Evolutionary conservation across 2,888 invertebrate species (phyloP), one percentile per base, ranked within the genome.

Genomic region (Mythimna vitellina): DNA sequence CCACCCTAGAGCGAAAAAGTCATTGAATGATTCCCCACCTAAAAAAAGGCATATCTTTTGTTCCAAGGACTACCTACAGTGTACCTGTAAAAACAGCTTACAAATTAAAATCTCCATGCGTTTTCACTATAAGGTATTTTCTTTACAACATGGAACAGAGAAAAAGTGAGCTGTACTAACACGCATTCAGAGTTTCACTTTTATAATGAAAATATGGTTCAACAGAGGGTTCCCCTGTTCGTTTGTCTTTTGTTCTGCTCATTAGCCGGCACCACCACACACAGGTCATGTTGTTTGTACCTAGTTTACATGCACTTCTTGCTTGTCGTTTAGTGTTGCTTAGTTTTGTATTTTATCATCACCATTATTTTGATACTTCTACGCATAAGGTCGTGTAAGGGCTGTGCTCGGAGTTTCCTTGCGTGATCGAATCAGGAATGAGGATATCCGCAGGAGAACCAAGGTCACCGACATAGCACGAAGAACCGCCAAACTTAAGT

Each of bases 201-300:
- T 42, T 69, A 70, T 56, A 77, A 70, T 77, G 61, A 70, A 77
- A 77, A 77, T 38, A 25, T 1, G 61, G 77, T 56, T 49, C 74
- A 70, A 6, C 17, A 29, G 38, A 51, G 57, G 51, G 42, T 51
- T 5, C 0, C 20, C 35, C 20, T 0, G 22, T 3, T n/a, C 46
- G 65, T 53, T 76, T 58, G 51, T 68, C 68, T 61, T 56, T 74
- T 74, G 70, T 74, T 70, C 51, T 49, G 8, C 77, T 76, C 77
- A 76, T 74, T 76, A 76, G 38, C 49, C 25, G 2, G 25, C 17
- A 53, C 35, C 12, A 4, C n/a, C n/a, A n/a, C n/a, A n/a, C n/a
- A n/a, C n/a, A n/a, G n/a, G n/a, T n/a, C n/a, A 25, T 54, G 29
- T 61, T 32, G 42, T n/a, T 25, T 25, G 32, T 35, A 7, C 9